Evolutionary conservation across 2,888 invertebrate species (phyloP), one percentile per base, ranked within the genome.

Genomic region (Pecten maximus): DNA sequence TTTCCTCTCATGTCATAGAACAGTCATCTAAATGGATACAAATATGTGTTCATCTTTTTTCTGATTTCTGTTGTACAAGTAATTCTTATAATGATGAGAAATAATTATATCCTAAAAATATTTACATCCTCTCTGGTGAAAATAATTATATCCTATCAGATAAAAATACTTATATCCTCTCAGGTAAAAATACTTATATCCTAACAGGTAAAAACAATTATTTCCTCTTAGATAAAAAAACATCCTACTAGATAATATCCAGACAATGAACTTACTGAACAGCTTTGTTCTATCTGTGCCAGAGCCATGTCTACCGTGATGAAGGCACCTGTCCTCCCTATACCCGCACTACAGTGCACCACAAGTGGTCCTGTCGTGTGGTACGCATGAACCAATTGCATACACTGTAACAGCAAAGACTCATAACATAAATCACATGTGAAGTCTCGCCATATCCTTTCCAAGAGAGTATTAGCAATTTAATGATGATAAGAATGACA

Each of bases 361-460:
- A 97, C 94, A 15, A 97, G 94, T 4, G 97, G 97, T 95, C 99
- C 99, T n/a, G 93, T 91, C 12, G 90, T 92, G 89, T 95, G 94
- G 19, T 95, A 91, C 90, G 94, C 91, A 89, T 96, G 95, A 88
- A 96, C 93, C 88, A 96, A 92, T 40, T 94, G 94, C 87, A 96
- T 92, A 92, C 94, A 95, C 96, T 96, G 94, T 35, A 95, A 94
- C 89, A 44, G 74, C 12, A 91, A 40, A 39, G n/a, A n/a, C n/a
- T n/a, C n/a, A n/a, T n/a, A n/a, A 60, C 87, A 28, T 40, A 35
- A 35, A 74, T 28, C 10, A 74, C 2, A 74, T 2, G 35, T 28
- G 28, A 74, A 35, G 23, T 74, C 1, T 6, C 39, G 54, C n/a
- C 40, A 35, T 86, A 40, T 89, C n/a, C 40, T 87, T 88, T 28